Evolutionary conservation across 2,888 invertebrate genomes (phyloP).

Genomic region (Hemistola chrysoprasaria): DNA sequence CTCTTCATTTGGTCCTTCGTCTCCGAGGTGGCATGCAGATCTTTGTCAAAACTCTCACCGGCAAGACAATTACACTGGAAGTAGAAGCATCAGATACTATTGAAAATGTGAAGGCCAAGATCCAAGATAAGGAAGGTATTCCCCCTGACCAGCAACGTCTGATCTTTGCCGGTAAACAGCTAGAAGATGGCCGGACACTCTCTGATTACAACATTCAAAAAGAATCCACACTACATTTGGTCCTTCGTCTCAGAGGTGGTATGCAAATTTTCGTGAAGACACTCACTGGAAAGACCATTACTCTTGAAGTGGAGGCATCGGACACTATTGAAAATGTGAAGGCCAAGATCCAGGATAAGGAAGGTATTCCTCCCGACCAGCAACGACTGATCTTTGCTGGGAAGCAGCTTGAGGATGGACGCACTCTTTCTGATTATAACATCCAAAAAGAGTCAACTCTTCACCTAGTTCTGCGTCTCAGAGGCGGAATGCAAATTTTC

Average conservation of each 20-base stretch:
- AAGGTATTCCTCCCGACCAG: conserved; percentile 62
- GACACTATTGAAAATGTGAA: conserved; percentile 65
- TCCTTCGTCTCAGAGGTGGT: conserved; percentile 56
- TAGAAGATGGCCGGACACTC: conserved; percentile 57
- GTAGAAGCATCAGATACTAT: conserved; percentile 64
- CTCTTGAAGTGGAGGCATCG: conserved; percentile 54
- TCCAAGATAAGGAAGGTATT: conserved; percentile 64
- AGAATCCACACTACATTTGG: conserved; percentile 55
- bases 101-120: conserved; percentile 67
- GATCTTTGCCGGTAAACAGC: conserved; percentile 59
- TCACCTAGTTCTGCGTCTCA: conserved; percentile 58
- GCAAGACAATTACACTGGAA: conserved; percentile 57
- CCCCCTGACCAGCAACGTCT: conserved; percentile 64
- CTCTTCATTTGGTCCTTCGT: conserved; percentile 53
- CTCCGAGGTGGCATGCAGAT: conserved; percentile 65
- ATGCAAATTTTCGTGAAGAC: conserved; percentile 69
- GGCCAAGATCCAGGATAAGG: conserved; percentile 61
- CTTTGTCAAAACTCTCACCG: conserved; percentile 58
- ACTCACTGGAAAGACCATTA: conserved; percentile 58
- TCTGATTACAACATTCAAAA: conserved; percentile 64
- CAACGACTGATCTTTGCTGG: conserved; percentile 60
- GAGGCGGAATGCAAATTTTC: conserved; percentile 65
- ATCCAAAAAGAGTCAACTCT: conserved; percentile 67
- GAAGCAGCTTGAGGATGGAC: conserved; percentile 64
- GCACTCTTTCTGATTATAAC: conserved; percentile 63